Conservation (phyloP, 37 sponge, comb jelly and placozoan species). For the Oscarella lobularis region DNA sequence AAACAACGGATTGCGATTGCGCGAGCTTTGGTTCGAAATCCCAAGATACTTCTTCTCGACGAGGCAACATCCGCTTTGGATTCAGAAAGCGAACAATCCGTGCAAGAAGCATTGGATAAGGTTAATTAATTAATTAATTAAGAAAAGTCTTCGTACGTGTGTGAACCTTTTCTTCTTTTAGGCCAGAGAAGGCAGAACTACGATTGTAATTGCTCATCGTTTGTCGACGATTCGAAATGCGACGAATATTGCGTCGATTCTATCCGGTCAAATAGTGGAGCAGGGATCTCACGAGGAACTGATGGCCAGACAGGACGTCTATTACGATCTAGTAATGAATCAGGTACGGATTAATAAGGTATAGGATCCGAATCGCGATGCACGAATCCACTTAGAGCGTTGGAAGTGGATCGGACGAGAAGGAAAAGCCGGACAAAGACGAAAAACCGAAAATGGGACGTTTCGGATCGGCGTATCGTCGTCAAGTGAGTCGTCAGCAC, state of each 20-base stretch:
- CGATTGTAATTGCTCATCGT: conserved; percentile 33
- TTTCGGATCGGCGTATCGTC: not conserved
- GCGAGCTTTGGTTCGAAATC: conserved; percentile 77
- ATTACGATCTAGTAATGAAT: conserved; percentile 73
- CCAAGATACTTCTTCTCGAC: conserved; percentile 82
- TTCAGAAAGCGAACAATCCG: conserved; percentile 72
- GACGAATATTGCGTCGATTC: conserved; percentile 10
- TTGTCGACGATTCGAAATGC: conserved; percentile 31
- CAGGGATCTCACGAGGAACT: conserved; percentile 22
- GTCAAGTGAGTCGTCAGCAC: too few species aligned
- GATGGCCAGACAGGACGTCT: conserved; percentile 30
- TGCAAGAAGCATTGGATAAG: conserved; percentile 82
- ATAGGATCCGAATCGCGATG: too few species aligned
- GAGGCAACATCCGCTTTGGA: conserved; percentile 93
- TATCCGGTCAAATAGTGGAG: conserved; percentile 10
- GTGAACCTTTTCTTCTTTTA: too few species aligned
- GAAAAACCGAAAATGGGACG: too few species aligned
- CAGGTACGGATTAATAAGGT: conserved; percentile 47
- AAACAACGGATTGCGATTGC: conserved; percentile 92
- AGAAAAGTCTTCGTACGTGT: too few species aligned
- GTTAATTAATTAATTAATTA: too few species aligned
- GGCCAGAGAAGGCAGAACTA: conserved; percentile 20
- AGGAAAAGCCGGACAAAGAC: too few species aligned
- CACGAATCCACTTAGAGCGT: too few species aligned
- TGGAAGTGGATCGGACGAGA: too few species aligned